These are phyloP conservation scores for Cabera pusaria DNA, from an alignment of 2,888 invertebrate species.

Conservation along the genomic window DNA sequence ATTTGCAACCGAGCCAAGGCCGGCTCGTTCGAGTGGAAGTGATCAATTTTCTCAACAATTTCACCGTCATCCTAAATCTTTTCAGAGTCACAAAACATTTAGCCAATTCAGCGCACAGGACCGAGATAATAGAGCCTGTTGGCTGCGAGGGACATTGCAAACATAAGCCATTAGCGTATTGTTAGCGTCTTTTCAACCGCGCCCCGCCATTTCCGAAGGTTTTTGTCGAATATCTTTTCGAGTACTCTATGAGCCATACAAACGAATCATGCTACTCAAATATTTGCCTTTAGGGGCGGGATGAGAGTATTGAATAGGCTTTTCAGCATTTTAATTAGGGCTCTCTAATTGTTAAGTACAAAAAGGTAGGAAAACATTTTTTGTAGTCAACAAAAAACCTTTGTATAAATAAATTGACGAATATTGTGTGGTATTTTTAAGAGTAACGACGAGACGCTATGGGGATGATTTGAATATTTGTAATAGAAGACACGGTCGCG, in stretches of 20 bases:
- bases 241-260: slow-evolving; percentile 37
- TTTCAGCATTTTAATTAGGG: slow-evolving; percentile 4
- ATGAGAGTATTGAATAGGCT: slow-evolving; percentile 4
- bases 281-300: slow-evolving; percentile 4
- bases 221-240: slow-evolving; percentile 51
- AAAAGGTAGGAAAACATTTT: too few relatives aligned
- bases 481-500: slow-evolving; percentile 42
- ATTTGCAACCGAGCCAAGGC: slow-evolving; percentile 55
- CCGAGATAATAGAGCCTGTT: slow-evolving; percentile 75
- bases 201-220: slow-evolving; percentile 53
- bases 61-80: slow-evolving; percentile 79
- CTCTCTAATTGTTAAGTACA: too few relatives aligned
- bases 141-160: slow-evolving; percentile 74
- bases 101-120: slow-evolving; percentile 78
- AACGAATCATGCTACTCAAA: slow-evolving; percentile 23
- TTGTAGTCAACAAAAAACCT: too few relatives aligned
- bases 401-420: too few relatives aligned
- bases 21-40: slow-evolving; percentile 69
- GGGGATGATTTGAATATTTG: too few relatives aligned
- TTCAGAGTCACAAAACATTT: slow-evolving; percentile 78
- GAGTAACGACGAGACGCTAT: too few relatives aligned
- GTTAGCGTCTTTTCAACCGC: slow-evolving; percentile 66
- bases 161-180: slow-evolving; percentile 80
- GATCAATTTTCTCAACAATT: slow-evolving; percentile 82
- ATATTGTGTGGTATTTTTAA: too few relatives aligned